Evolutionary conservation across 2,888 invertebrate genomes (phyloP), one percentile per base, ranked within the genome.

Genomic region (Meteorus colon): DNA sequence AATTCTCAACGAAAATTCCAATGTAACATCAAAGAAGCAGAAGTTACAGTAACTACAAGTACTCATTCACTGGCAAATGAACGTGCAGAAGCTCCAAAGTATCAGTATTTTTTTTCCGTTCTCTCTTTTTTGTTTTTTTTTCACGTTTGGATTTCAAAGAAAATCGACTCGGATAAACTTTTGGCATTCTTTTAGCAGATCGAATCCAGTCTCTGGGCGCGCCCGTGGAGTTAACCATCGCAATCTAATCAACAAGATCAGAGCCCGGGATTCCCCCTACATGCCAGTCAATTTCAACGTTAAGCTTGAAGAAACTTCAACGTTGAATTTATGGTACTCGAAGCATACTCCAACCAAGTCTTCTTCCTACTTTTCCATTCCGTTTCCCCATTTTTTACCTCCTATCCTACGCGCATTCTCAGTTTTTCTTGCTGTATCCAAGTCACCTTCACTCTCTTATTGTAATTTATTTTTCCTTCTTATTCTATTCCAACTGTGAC

Each of bases 161-260:
- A 80, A 67, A 72, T 70, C 59, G 67, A 67, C 69, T 67, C 65
- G 31, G 71, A 69, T 69, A 66, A 75, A 75, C 55, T 75, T 70
- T 51, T 69, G 65, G 77, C 74, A 77, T 82, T 79, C 75, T 79
- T 79, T 76, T 76, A 63, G 74, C 73, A 76, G 79, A 80, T 80
- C 79, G 78, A 79, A 79, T 77, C 73, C 75, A 69, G 70, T 77
- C 45, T 70, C 29, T 62, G 31, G 45, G 24, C 67, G 55, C 78
- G 74, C 76, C 72, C 77, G 73, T 77, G 72, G 80, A 83, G 82
- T 84, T 83, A 84, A 84, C 83, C 80, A 79, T 80, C 79, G 81
- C 80, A 84, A 84, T 83, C 84, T 83, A 83, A 84, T 84, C 82
- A 83, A 81, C 76, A 76, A 77, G 82, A 82, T 82, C 82, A 77